Evolutionary conservation across 64 coral and sea anemone species (phyloP).

Genomic region (Pachyseris speciosa): DNA sequence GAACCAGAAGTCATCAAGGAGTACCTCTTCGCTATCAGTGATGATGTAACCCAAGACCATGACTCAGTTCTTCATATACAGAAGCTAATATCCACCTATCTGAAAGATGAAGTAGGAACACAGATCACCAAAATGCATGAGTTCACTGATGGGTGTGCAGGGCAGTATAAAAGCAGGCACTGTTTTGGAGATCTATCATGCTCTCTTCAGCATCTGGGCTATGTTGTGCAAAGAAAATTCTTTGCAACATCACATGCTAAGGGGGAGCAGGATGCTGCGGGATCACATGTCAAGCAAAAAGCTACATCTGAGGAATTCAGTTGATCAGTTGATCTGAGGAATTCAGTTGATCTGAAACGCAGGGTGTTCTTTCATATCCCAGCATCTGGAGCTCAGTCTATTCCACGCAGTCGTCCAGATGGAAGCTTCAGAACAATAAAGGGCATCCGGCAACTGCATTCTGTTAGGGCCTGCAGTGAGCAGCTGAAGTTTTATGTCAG

Average conservation of each 20-base stretch:
- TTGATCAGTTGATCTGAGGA: background rate
- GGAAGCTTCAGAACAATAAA: background rate
- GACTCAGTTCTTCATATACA: too few species aligned
- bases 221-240: background rate
- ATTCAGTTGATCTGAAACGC: background rate
- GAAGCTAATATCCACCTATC: background rate
- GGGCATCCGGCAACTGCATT: background rate
- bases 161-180: constrained; percentile 29
- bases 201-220: background rate
- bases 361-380: background rate
- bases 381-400: background rate
- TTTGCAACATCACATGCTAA: constrained; percentile 40
- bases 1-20: background rate
- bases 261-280: too few species aligned
- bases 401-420: background rate
- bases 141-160: too few species aligned
- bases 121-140: too few species aligned
- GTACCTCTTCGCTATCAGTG: constrained; percentile 24
- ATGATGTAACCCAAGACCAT: too few species aligned
- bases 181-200: constrained; percentile 32
- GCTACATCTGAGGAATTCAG: background rate
- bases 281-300: constrained; percentile 63
- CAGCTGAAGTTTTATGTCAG: background rate
- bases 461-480: background rate
- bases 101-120: background rate